Evolutionary conservation across 2,113 vertebrate genomes (phyloP).

Genomic region (Dipodomys ordii): DNA sequence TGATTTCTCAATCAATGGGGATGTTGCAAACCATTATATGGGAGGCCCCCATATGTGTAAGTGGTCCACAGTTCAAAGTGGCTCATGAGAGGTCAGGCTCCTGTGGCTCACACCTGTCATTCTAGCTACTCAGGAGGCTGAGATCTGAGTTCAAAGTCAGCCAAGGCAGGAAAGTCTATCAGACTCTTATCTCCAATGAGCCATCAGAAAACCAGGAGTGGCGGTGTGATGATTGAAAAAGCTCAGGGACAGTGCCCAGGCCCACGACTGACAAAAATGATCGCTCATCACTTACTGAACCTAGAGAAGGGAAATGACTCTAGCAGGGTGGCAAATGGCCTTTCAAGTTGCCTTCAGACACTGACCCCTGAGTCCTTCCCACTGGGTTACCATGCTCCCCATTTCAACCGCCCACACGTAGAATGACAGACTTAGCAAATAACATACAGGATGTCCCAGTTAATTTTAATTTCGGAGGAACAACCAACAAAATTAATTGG

Average conservation of each 20-base stretch:
- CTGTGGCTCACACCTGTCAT: too few species aligned
- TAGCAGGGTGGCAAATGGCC: neutral
- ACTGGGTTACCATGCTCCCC: neutral
- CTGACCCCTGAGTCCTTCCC: too few species aligned
- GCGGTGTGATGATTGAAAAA: too few species aligned
- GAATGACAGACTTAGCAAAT: neutral
- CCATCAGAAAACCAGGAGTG: too few species aligned
- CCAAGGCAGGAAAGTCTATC: too few species aligned
- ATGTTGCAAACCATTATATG: neutral
- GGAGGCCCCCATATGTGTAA: neutral
- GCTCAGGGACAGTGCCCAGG: too few species aligned
- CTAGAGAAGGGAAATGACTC: neutral
- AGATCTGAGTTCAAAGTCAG: too few species aligned
- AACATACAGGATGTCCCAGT: neutral
- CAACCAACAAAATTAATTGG: neutral
- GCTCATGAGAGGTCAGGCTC: neutral
- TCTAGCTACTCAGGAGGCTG: too few species aligned
- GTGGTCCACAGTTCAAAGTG: neutral
- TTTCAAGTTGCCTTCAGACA: neutral
- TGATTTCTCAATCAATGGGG: neutral
- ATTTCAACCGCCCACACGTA: neutral
- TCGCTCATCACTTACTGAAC: neutral
- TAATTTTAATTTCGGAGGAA: constrained; percentile 57
- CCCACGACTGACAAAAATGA: too few species aligned
- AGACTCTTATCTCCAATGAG: too few species aligned